These are phyloP conservation scores for Ophthalmotilapia sp. DNA, from an alignment of 2,113 vertebrate species.

Conservation along the genomic window DNA sequence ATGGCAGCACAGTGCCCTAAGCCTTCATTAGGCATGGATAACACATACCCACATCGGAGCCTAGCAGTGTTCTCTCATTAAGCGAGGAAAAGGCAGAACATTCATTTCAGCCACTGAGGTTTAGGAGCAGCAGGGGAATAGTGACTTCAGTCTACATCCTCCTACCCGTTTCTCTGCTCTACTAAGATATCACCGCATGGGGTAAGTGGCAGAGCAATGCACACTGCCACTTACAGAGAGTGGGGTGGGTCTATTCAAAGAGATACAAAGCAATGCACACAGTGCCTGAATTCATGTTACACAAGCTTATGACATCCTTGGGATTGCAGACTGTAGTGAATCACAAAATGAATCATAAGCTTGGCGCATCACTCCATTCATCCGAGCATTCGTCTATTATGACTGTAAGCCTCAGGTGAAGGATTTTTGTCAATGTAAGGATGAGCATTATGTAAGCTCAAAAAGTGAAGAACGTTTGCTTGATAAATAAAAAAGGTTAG, in stretches of 20 bases:
- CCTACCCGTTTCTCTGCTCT: background rate
- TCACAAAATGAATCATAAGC: slow-evolving; percentile 1
- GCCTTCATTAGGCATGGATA: slow-evolving; percentile 51
- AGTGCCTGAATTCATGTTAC: background rate
- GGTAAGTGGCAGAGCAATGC: slow-evolving; percentile 1
- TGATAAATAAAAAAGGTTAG: background rate
- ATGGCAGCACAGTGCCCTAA: slow-evolving; percentile 25
- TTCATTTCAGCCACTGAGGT: slow-evolving; percentile 39
- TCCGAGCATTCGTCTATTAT: background rate
- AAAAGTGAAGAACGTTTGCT: background rate
- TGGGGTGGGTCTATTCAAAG: background rate
- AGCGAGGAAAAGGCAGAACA: slow-evolving; percentile 38
- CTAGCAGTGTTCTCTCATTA: slow-evolving; percentile 38
- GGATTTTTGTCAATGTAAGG: background rate
- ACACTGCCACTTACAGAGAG: slow-evolving; percentile 8
- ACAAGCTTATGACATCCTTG: background rate
- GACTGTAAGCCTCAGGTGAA: background rate
- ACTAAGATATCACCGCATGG: slow-evolving; percentile 2
- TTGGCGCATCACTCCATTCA: background rate
- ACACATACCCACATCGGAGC: slow-evolving; percentile 37
- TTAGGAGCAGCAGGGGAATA: slow-evolving; percentile 40
- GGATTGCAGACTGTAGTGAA: background rate
- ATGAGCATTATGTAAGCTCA: background rate
- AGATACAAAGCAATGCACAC: background rate
- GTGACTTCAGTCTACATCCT: background rate